Evolutionary conservation across 2,888 invertebrate species (phyloP), one percentile per base, ranked within the genome.

Genomic region (Hoplodrina ambigua): DNA sequence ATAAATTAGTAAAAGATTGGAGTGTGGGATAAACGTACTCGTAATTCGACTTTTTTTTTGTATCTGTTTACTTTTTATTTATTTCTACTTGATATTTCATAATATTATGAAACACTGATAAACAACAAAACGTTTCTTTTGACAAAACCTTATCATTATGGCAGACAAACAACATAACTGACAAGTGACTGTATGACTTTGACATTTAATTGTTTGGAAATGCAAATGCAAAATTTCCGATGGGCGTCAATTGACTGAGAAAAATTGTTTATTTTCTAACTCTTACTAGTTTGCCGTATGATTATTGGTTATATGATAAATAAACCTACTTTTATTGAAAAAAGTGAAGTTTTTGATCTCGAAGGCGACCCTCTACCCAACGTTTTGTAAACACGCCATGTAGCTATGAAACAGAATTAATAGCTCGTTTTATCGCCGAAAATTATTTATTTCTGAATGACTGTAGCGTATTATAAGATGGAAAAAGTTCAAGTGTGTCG

Each of bases 401-500:
- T 49, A 46, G 8, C 20, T 19, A 33, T 54, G 10, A 54, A 20
- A 41, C 4, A 11, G 4, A 50, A 13, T 0, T 20, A 0, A 6
- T 55, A 55, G 7, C n/a, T 52, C 92, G 91, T 92, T 90, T 84
- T 65, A 81, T 66, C 80, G 77, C 88, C 91, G 91, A 91, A 89
- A 93, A 91, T 44, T 15, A 11, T 54, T 49, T 54, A 84, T 83
- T 78, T 63, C 55, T 54, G 72, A 41, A 57, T 75, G 50, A 69
- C 56, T 53, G 41, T 49, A 41, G 46, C 8, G 52, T 53, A 20
- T 74, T 69, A 53, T n/a, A 77, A 57, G 17, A 95, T 95, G 95
- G 92, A 87, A 64, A 84, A 89, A 30, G 64, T 92, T 2, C 90
- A 85, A 89, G 92, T 92, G n/a, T 96, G 95, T 75, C 89, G 94